Base-by-base conservation (phyloP, 2,113 vertebrate genomes). In the Varanus salvator region DNA sequence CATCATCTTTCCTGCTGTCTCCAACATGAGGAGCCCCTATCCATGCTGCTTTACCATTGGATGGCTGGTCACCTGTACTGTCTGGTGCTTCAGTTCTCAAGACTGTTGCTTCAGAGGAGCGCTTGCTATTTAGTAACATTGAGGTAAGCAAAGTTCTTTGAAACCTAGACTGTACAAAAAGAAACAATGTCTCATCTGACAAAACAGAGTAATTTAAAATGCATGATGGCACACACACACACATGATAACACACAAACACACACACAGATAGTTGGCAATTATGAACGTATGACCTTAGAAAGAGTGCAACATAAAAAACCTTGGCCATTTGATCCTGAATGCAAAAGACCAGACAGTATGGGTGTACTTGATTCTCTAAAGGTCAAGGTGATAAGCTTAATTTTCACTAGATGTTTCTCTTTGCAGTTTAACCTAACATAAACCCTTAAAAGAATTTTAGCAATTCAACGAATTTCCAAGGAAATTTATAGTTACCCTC, bases 1-100 rank as follows among this genome's bases (percentile, higher is more conserved):
- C 98, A 6, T 98, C 98, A 31, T 98, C 97, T 92, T 98, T 98
- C 2, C 97, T 97, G 0, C 96, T 92, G 54, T 98, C 97, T 2
- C 94, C 95, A 2, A 9, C 0, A 0, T 95, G 96, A 15, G 96
- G 90, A 0, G 95, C 14, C 1, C 95, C 96, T 0, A 93, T 88
- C 97, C 97, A 97, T 50, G 92, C 92, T 0, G 95, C 88, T 88
- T 97, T 97, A 69, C 94, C 96, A 60, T 89, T 87, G 34, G 94
- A 87, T 0, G 48, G 57, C 0, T 97, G 97, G 88, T 97, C 97
- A 54, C 96, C 97, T n/a, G 97, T 98, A 93, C 98, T 98, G 81
- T 98, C 98, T 0, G 98, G 98, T 6, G 98, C 97, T 93, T 97
- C 97, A 29, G 97, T 95, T 87, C 97, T 95, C 7, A 93, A 29